Base-by-base conservation (phyloP, 1,140 invertebrate genomes). In the Eupristina koningsbergeri region DNA sequence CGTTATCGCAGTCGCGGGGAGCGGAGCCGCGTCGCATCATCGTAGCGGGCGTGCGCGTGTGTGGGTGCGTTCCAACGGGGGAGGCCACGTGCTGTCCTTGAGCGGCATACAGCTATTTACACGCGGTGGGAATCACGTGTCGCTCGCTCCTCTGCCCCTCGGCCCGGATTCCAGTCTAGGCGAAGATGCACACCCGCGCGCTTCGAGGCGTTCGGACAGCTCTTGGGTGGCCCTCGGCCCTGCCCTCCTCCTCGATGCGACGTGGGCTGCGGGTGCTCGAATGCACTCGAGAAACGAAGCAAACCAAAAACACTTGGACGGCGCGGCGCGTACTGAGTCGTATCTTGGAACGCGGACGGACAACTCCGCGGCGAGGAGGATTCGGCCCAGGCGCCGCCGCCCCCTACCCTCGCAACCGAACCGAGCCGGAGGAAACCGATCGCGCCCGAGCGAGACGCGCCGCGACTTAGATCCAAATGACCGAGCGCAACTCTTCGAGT, bases 251-350 rank as follows among this genome's bases (percentile, higher is more conserved):
- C 8, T n/a, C 53, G 29, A 8, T 50, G 15, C 45, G 53, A 41
- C 7, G 87, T 87, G 89, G 86, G 89, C 91, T 90, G 90, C 89
- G 84, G 89, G n/a, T n/a, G n/a, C n/a, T n/a, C n/a, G n/a, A n/a
- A n/a, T n/a, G n/a, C n/a, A n/a, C n/a, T n/a, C n/a, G n/a, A n/a
- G n/a, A n/a, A n/a, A n/a, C n/a, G n/a, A n/a, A n/a, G n/a, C n/a
- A n/a, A n/a, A n/a, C n/a, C n/a, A n/a, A n/a, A n/a, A n/a, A n/a
- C n/a, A n/a, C n/a, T n/a, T n/a, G n/a, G 87, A 88, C 89, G 86
- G 90, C 91, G 89, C 91, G 91, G 89, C 90, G 88, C 88, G 86
- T 89, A 92, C 91, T 92, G 88, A 85, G 84, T 81, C 85, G 86
- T 6, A 82, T 85, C 80, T 83, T 81, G 15, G 19, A 8, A 39